Conservation (phyloP, 92 coral and sea anemone species). For the Chrysogorgia sp. region DNA sequence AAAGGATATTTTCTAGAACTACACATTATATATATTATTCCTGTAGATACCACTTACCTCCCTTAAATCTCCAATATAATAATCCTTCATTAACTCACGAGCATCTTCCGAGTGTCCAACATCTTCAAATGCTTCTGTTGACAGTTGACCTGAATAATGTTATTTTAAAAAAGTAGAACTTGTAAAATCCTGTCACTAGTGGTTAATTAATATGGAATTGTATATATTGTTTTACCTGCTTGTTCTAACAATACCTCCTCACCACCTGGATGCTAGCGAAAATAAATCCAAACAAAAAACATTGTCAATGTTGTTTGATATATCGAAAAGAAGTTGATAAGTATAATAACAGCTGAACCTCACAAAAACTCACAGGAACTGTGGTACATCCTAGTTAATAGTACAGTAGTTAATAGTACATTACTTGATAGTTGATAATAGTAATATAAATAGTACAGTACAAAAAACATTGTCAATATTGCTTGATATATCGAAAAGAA, state of each 20-base stretch:
- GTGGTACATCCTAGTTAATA: no score
- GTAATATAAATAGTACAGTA: no score
- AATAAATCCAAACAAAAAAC: neutral
- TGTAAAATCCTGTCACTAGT: neutral
- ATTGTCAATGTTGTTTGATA: neutral
- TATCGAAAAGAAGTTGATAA: neutral
- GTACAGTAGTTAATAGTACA: no score
- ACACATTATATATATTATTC: no score
- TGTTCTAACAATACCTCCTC: constrained; percentile 96
- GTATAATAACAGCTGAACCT: neutral
- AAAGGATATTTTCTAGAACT: no score
- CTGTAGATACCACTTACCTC: constrained; percentile 54
- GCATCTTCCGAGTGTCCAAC: constrained; percentile 98
- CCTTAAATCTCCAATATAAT: constrained; percentile 77
- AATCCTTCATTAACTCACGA: constrained; percentile 77
- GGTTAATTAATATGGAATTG: no score
- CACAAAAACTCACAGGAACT: no score
- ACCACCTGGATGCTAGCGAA: constrained; percentile 93
- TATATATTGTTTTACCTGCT: constrained; percentile 68
- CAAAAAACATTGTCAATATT: no score
- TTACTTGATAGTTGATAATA: no score
- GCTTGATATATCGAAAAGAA: no score
- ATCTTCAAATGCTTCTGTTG: constrained; percentile 97
- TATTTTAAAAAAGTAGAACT: neutral
- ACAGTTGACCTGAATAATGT: constrained; percentile 70